Evolutionary conservation across 1,140 invertebrate genomes (phyloP).

Genomic region (Zaprionus camerounensis): DNA sequence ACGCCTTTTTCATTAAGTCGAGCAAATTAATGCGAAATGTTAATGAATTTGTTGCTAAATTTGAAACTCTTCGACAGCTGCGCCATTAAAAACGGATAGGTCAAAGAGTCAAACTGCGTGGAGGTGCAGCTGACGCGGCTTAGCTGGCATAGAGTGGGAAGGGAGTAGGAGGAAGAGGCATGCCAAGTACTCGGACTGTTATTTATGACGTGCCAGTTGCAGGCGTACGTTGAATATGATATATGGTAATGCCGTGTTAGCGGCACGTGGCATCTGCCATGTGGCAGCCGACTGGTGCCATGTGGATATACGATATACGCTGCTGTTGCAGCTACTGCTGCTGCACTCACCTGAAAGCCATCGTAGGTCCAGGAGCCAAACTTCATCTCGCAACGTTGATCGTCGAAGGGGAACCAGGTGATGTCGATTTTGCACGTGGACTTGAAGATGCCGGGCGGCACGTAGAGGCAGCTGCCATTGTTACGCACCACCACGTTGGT

Average conservation of each 20-base stretch:
- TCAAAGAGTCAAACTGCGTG: not conserved
- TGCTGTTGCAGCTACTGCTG: not conserved
- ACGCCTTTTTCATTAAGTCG: slow-evolving; percentile 7
- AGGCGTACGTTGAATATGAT: slow-evolving; percentile 13
- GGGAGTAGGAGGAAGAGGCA: not conserved
- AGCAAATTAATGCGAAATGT: slow-evolving; percentile 10
- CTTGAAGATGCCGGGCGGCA: slow-evolving; percentile 96
- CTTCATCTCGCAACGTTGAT: slow-evolving; percentile 96
- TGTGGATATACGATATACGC: not conserved
- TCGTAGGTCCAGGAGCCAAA: slow-evolving; percentile 99
- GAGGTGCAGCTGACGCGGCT: not conserved
- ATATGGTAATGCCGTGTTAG: slow-evolving; percentile 13
- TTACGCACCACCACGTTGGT: slow-evolving; percentile 98
- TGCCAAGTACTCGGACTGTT: slow-evolving; percentile 6
- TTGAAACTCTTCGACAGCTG: slow-evolving; percentile 13
- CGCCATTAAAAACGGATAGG: slow-evolving; percentile 20
- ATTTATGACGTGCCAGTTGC: slow-evolving; percentile 32
- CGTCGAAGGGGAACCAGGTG: slow-evolving; percentile 97
- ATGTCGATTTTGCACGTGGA: slow-evolving; percentile 96
- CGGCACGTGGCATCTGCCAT: slow-evolving; percentile 3
- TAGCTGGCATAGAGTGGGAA: not conserved
- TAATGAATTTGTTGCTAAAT: slow-evolving; percentile 35
- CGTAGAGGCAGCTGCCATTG: slow-evolving; percentile 97
- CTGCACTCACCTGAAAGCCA: slow-evolving; percentile 91
- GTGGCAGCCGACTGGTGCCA: not conserved